phyloP scores from a whole-genome alignment of 2,113 vertebrate species.

The Amphiprion ocellaris region DNA sequence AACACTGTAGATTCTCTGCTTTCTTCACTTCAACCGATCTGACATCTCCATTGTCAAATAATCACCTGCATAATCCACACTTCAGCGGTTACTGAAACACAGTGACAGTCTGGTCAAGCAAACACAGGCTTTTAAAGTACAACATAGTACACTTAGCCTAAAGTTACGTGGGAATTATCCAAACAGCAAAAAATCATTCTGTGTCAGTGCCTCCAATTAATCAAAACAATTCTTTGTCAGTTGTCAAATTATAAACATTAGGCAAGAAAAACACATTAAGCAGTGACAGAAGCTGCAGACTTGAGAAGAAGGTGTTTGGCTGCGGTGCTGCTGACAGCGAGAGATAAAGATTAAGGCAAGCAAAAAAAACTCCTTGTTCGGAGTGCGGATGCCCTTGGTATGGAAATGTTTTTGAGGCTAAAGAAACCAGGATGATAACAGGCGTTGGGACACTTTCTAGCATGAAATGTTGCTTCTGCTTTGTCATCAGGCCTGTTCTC shows the following conservation, averaged over 20 bases:
- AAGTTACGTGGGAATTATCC: neutral
- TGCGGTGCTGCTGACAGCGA: slow-evolving; percentile 40
- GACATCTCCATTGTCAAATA: slow-evolving; percentile 47
- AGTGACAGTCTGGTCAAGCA: slow-evolving; percentile 27
- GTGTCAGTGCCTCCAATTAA: slow-evolving; percentile 46
- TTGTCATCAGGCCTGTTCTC: slow-evolving; percentile 28
- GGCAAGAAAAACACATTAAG: slow-evolving; percentile 53
- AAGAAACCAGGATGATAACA: slow-evolving; percentile 39
- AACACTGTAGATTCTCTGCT: neutral
- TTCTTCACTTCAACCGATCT: slow-evolving; percentile 5
- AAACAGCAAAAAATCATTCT: slow-evolving; percentile 19
- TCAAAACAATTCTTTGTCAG: slow-evolving; percentile 59
- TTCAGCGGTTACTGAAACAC: slow-evolving; percentile 24
- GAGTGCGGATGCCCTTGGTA: slow-evolving; percentile 51
- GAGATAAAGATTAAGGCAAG: slow-evolving; percentile 57
- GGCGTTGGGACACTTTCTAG: neutral
- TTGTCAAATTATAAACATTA: slow-evolving; percentile 59
- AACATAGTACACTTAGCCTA: neutral
- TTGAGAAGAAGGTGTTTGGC: slow-evolving; percentile 45
- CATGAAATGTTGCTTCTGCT: slow-evolving; percentile 28
- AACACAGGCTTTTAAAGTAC: slow-evolving; percentile 12
- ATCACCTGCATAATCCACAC: neutral
- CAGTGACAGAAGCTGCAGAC: slow-evolving; percentile 28
- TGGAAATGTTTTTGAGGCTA: slow-evolving; percentile 47
- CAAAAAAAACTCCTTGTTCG: slow-evolving; percentile 37